These are phyloP conservation scores for Paragorgia papillata DNA, from an alignment of 92 coral and sea anemone species.

Conservation along the genomic window DNA sequence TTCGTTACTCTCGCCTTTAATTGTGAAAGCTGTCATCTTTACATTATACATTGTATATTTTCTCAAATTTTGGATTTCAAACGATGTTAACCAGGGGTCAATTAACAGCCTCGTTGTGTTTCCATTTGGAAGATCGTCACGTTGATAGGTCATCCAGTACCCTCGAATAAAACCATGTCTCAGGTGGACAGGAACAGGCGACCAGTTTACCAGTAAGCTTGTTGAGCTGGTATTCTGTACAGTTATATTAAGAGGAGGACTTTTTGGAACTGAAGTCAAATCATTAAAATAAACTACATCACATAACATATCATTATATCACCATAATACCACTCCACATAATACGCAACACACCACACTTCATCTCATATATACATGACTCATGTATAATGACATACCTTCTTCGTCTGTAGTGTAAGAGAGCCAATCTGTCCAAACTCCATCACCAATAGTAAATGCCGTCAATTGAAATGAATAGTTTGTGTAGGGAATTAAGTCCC, in stretches of 20 bases:
- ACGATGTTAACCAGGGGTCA: slow-evolving; percentile 2
- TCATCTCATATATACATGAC: no score
- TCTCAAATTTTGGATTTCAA: slow-evolving; percentile 48
- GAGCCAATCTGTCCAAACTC: not conserved
- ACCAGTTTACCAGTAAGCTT: slow-evolving; percentile 67
- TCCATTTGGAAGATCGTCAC: not conserved
- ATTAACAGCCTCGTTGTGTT: not conserved
- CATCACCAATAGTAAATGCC: not conserved
- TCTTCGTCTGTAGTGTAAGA: not conserved
- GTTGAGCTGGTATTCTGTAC: slow-evolving; percentile 86
- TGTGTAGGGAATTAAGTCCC: not conserved
- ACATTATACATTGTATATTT: slow-evolving; percentile 59
- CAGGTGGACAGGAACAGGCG: slow-evolving; percentile 56
- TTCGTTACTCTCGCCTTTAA: slow-evolving; percentile 59
- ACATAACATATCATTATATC: no score
- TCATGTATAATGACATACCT: no score
- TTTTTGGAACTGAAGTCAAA: slow-evolving; percentile 78
- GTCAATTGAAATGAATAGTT: not conserved
- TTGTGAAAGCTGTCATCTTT: slow-evolving; percentile 66
- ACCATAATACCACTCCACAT: no score
- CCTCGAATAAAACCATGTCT: slow-evolving; percentile 76
- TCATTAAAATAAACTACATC: no score
- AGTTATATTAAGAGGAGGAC: slow-evolving; percentile 60
- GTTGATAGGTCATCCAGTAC: slow-evolving; percentile 68
- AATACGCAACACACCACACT: no score